Conservation (phyloP, 30 jellyfish, hydroid and myxozoan species). For the Aurelia aurita complex sp. Pacific region DNA sequence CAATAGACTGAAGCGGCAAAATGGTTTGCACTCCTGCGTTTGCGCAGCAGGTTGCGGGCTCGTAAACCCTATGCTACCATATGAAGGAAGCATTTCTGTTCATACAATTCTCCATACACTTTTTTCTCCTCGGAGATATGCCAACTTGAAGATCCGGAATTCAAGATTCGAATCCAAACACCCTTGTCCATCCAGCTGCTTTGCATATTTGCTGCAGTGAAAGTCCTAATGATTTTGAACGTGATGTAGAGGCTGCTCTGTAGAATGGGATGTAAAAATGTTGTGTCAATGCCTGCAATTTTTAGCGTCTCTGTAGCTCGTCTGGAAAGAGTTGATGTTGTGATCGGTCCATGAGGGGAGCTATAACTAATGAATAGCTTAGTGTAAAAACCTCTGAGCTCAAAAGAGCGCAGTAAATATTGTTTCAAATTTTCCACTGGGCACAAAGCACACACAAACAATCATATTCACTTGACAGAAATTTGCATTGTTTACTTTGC, state of each 20-base stretch:
- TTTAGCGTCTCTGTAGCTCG: neutral
- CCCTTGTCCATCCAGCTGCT: slow-evolving; percentile 29
- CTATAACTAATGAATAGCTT: neutral
- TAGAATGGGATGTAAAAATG: neutral
- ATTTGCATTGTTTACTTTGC: too few species aligned
- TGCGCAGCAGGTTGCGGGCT: too few species aligned
- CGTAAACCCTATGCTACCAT: too few species aligned
- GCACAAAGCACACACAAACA: neutral
- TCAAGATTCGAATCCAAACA: too few species aligned
- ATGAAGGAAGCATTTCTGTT: too few species aligned
- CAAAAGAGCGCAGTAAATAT: neutral
- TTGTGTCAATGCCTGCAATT: neutral
- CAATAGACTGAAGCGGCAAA: too few species aligned
- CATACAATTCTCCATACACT: too few species aligned
- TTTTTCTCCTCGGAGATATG: too few species aligned
- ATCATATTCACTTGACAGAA: too few species aligned
- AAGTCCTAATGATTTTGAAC: neutral
- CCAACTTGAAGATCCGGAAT: too few species aligned
- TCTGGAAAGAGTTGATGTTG: neutral
- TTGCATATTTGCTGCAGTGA: neutral
- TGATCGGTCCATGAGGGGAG: neutral
- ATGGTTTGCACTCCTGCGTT: too few species aligned
- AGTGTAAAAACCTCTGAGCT: neutral
- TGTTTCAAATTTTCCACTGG: neutral
- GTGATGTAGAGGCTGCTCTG: slow-evolving; percentile 4